Conservation (phyloP, 2,113 vertebrate genomes). For the Centrocercus urophasianus region DNA sequence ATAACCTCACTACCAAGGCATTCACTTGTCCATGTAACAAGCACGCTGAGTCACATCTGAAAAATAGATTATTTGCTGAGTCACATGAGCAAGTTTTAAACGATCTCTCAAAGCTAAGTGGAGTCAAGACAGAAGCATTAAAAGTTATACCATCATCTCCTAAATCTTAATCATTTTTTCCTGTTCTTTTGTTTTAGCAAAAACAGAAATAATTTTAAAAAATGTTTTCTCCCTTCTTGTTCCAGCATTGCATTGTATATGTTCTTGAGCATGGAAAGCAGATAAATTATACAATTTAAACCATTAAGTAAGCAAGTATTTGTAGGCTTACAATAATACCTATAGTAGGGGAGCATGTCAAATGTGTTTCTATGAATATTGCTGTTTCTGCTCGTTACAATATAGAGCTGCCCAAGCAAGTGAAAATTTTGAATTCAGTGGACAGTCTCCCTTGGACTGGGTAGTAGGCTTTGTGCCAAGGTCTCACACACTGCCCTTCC, state of each 20-base stretch:
- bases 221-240: not conserved
- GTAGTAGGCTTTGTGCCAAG: not conserved
- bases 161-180: not conserved
- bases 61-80: not conserved
- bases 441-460: not conserved
- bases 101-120: not conserved
- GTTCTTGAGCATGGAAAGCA: not conserved
- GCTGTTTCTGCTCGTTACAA: not conserved
- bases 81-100: not conserved
- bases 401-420: not conserved
- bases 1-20: not conserved
- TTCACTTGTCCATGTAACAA: not conserved
- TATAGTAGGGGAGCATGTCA: accelerated
- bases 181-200: not conserved
- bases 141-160: accelerated
- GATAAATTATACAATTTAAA: not conserved
- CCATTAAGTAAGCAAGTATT: not conserved
- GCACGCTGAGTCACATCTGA: not conserved
- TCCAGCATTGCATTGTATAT: not conserved
- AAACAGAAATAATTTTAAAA: not conserved
- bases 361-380: not conserved
- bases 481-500: not conserved
- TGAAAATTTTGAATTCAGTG: not conserved
- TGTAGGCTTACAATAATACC: not conserved
- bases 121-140: not conserved